Evolutionary conservation across 2,113 vertebrate species (phyloP).

Genomic region (Pseudorectes ferrugineus): DNA sequence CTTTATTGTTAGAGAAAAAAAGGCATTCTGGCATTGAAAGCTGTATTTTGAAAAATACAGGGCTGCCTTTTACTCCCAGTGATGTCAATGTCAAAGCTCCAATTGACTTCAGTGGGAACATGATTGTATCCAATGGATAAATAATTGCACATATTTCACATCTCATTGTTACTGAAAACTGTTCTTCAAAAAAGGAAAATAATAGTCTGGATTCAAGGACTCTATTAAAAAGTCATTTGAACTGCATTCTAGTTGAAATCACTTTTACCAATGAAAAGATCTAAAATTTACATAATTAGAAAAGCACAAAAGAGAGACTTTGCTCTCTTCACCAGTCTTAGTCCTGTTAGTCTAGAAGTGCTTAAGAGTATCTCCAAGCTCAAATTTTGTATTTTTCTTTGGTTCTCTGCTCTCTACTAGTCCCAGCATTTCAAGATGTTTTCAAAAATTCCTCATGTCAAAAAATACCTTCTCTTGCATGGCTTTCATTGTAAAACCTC

Average conservation of each 20-base stretch:
- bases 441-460: background rate
- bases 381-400: background rate
- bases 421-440: background rate
- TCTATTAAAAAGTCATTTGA: conserved; percentile 70
- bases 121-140: conserved; percentile 20
- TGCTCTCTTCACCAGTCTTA: background rate
- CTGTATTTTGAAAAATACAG: conserved; percentile 15
- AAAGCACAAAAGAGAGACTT: background rate
- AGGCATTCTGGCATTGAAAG: conserved; percentile 30
- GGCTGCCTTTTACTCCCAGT: background rate
- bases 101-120: conserved; percentile 32
- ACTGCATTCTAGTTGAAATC: conserved; percentile 66
- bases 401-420: background rate
- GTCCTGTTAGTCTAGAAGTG: background rate
- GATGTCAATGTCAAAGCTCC: conserved; percentile 43
- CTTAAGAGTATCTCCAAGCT: background rate
- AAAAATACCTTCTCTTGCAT: background rate
- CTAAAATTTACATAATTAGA: conserved; percentile 62
- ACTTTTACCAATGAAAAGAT: conserved; percentile 62
- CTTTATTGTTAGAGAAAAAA: background rate
- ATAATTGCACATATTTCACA: conserved; percentile 64
- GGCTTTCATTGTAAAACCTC: background rate
- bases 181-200: conserved; percentile 59
- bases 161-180: conserved; percentile 67
- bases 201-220: conserved; percentile 48